A percentile compares a stretch with the other conserved stretches of the same genome.
phyloP scores from a whole-genome alignment of 2,113 vertebrate genomes.

The Larimichthys crocea region DNA sequence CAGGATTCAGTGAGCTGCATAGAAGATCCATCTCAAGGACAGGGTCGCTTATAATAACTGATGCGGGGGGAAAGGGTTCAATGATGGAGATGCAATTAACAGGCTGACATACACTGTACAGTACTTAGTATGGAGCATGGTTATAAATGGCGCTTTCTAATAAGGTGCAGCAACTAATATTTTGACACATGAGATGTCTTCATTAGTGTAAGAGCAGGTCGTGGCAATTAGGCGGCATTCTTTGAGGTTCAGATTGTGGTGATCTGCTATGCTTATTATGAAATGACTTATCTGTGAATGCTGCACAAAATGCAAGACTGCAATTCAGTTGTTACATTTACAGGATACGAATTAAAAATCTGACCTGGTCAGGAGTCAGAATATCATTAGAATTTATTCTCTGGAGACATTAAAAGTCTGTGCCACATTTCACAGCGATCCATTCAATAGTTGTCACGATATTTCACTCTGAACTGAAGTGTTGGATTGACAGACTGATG shows the following conservation, averaged over 20 bases:
- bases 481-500: constrained; percentile 8
- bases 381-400: neutral
- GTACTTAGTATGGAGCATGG: neutral
- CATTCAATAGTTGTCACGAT: constrained; percentile 1
- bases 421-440: constrained; percentile 4
- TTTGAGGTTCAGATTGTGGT: neutral
- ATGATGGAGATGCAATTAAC: constrained; percentile 7
- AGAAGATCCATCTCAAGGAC: neutral
- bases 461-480: constrained; percentile 17
- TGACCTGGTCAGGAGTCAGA: constrained; percentile 1
- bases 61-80: neutral
- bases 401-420: neutral
- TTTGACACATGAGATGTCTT: constrained; percentile 27
- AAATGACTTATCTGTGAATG: neutral
- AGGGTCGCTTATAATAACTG: neutral
- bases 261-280: neutral
- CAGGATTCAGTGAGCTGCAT: neutral
- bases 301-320: neutral
- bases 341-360: neutral
- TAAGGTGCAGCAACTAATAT: neutral
- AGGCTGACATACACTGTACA: neutral
- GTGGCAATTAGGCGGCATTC: neutral
- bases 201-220: neutral
- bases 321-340: neutral
- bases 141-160: constrained; percentile 16